Base-by-base conservation (phyloP, 1,140 invertebrate species). In the Sminthurides bifidus region DNA sequence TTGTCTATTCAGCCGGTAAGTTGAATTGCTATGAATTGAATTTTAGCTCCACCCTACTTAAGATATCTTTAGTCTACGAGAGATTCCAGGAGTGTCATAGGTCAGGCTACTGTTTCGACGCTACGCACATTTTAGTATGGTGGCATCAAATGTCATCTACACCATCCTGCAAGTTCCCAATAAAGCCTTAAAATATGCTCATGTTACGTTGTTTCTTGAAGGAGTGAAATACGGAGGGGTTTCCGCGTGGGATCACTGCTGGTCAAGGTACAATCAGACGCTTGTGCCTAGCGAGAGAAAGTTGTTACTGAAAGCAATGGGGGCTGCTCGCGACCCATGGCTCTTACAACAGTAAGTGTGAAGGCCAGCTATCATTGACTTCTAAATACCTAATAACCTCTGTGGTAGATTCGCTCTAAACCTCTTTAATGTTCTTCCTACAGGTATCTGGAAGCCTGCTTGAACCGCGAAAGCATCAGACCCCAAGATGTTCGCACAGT, bases 191-290 rank as follows among this genome's bases (percentile, higher is more conserved):
- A 37, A 15, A 17, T 19, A 23, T 27, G 46, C 35, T 10, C 23
- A 33, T 27, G 30, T 37, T 52, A 14, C 44, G 6, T 26, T 30
- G 51, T 37, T 29, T 43, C n/a, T 56, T 55, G 4, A 35, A 68
- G 65, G 64, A 17, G 68, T 81, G 12, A 77, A 77, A 61, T 81
- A 81, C 63, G 85, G 85, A 0, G 77, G 77, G 0, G 76, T 80
- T 49, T 69, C 73, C 10, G 84, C 85, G 64, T 90, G 86, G 86
- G 74, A 80, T 38, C 76, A 80, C 67, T 85, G 82, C 59, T 87
- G 83, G 80, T 68, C 79, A 14, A 74, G 75, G 38, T 87, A 84
- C 67, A 77, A 80, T 54, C 76, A 74, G 21, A 79, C 80, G n/a
- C 74, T 73, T 45, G 73, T 81, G 29, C 76, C 81, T 1, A 83